These are phyloP conservation scores for Troilus luridus DNA, from an alignment of 2,888 invertebrate species.

Conservation along the genomic window DNA sequence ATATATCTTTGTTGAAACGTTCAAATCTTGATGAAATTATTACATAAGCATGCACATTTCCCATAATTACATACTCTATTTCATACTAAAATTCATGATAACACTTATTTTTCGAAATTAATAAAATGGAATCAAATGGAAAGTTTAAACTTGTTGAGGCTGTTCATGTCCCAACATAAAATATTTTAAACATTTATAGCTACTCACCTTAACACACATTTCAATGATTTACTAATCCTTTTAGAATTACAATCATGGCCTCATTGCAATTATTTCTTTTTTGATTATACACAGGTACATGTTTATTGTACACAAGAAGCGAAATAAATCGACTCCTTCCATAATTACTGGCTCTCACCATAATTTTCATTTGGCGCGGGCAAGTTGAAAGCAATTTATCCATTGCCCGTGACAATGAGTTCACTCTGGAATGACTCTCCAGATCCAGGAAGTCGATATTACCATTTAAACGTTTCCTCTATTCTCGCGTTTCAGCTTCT, in stretches of 20 bases:
- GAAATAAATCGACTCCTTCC: neutral
- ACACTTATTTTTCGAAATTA: too few relatives aligned
- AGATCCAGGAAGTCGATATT: constrained; percentile 6
- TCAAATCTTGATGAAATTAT: too few relatives aligned
- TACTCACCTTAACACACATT: too few relatives aligned
- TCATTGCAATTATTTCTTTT: neutral
- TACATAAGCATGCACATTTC: too few relatives aligned
- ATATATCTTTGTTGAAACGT: too few relatives aligned
- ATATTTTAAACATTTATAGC: too few relatives aligned
- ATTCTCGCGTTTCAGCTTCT: neutral
- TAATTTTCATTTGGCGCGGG: neutral
- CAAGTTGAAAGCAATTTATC: constrained; percentile 15
- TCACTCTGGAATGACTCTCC: neutral
- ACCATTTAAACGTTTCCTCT: neutral
- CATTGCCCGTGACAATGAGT: neutral
- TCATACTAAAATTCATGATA: too few relatives aligned
- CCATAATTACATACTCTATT: too few relatives aligned
- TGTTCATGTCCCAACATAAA: too few relatives aligned
- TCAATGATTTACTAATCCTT: neutral
- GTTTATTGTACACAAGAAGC: neutral
- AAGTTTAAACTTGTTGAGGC: too few relatives aligned
- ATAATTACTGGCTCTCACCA: neutral
- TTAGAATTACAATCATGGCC: neutral
- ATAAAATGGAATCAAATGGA: too few relatives aligned
- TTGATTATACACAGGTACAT: too few relatives aligned